Evolutionary conservation across 2,797 vertebrate species (phyloP).

Genomic region (Australoheros facetus): DNA sequence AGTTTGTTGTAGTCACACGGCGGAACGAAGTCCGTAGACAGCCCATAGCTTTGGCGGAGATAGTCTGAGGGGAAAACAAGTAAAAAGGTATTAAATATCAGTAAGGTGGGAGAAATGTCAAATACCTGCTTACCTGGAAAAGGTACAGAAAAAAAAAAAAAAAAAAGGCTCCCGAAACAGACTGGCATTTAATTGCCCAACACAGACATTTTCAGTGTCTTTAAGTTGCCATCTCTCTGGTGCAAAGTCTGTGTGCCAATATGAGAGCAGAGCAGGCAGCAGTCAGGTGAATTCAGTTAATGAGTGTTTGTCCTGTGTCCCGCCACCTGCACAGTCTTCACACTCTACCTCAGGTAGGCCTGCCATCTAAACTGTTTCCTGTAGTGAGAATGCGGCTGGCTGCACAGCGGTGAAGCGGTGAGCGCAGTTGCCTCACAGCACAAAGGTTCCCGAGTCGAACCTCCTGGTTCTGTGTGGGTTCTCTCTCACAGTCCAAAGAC

Average conservation of each 20-base stretch:
- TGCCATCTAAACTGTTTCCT: no score
- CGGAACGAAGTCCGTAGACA: conserved; percentile 94
- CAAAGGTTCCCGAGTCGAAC: no score
- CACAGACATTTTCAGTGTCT: background rate
- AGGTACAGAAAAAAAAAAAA: no score
- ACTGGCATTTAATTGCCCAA: background rate
- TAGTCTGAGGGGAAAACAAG: conserved; percentile 84
- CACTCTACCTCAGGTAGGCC: no score
- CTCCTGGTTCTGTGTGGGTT: background rate
- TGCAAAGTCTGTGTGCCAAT: background rate
- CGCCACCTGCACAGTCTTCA: no score
- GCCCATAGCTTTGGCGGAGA: conserved; percentile 99
- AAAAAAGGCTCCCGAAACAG: no score
- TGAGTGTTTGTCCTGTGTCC: no score
- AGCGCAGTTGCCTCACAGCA: background rate
- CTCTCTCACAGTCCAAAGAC: background rate
- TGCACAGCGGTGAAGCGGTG: background rate
- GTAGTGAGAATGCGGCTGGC: no score
- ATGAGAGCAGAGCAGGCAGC: background rate
- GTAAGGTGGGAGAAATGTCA: background rate
- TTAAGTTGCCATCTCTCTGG: background rate
- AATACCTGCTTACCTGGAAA: background rate
- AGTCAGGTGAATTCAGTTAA: no score
- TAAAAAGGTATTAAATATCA: background rate
- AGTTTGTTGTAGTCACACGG: conserved; percentile 99